These are phyloP conservation scores for Torymus texanus DNA, from an alignment of 2,888 invertebrate genomes.

Conservation along the genomic window DNA sequence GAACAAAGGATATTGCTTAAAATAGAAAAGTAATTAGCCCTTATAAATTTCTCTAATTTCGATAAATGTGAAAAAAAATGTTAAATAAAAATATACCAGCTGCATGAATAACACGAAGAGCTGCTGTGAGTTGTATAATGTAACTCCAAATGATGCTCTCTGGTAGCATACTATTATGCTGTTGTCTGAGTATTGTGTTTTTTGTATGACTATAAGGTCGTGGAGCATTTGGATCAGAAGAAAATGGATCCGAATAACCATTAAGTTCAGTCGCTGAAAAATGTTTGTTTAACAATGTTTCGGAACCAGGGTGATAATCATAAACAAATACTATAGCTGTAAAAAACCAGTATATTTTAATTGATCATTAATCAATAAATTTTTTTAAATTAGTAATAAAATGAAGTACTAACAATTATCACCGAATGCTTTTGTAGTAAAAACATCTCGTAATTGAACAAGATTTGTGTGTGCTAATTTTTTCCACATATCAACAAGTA, in stretches of 20 bases:
- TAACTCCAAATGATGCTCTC: conserved; percentile 97
- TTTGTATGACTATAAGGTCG: conserved; percentile 89
- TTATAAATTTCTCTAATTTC: background rate
- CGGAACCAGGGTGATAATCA: conserved; percentile 94
- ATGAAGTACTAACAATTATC: conserved; percentile 88
- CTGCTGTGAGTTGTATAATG: conserved; percentile 95
- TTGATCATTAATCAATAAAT: background rate
- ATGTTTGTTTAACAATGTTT: conserved; percentile 91
- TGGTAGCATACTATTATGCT: conserved; percentile 85
- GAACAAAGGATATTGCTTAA: too few species aligned
- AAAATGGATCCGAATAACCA: conserved; percentile 87
- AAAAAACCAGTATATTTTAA: conserved; percentile 65
- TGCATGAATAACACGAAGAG: conserved; percentile 92
- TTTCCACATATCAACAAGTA: conserved; percentile 94
- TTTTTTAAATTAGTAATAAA: too few species aligned
- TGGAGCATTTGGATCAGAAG: conserved; percentile 87
- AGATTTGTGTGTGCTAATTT: conserved; percentile 96
- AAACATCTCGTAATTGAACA: conserved; percentile 92
- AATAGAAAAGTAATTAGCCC: too few species aligned
- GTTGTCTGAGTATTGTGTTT: conserved; percentile 87
- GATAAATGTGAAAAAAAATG: background rate
- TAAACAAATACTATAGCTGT: conserved; percentile 96
- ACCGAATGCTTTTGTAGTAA: conserved; percentile 96
- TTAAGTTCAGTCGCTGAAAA: conserved; percentile 82
- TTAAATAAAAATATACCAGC: conserved; percentile 70